These are phyloP conservation scores for Xyrauchen texanus DNA, from an alignment of 2,113 vertebrate genomes.

Conservation along the genomic window DNA sequence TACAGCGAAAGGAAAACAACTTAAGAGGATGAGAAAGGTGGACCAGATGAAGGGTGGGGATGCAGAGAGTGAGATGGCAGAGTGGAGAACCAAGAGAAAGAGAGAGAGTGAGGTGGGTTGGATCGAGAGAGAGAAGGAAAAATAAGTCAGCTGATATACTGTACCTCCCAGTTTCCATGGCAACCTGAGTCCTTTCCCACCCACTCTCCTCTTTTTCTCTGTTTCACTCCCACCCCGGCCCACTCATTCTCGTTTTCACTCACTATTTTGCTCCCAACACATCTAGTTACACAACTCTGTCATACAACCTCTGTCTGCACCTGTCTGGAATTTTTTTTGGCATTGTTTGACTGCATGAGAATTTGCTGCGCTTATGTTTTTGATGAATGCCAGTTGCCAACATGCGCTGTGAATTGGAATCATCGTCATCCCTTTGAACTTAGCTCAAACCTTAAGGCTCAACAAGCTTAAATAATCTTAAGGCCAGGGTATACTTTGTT, in stretches of 20 bases:
- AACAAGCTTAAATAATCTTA: too few species aligned
- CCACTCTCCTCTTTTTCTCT: constrained; percentile 24
- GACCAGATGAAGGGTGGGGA: constrained; percentile 32
- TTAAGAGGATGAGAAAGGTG: constrained; percentile 42
- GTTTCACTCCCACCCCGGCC: not conserved
- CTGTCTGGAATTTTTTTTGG: not conserved
- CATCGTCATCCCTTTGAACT: too few species aligned
- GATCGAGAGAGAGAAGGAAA: constrained; percentile 57
- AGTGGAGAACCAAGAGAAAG: constrained; percentile 38
- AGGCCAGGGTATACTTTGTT: too few species aligned
- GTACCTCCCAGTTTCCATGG: constrained; percentile 78
- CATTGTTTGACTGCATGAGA: not conserved
- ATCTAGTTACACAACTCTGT: not conserved
- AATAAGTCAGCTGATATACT: constrained; percentile 73
- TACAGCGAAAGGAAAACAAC: not conserved
- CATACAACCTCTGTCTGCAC: not conserved
- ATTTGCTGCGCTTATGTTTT: not conserved
- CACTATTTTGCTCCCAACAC: constrained; percentile 38
- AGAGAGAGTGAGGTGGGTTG: constrained; percentile 45
- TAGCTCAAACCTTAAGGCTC: too few species aligned
- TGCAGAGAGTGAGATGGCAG: constrained; percentile 34
- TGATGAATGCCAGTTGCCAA: too few species aligned
- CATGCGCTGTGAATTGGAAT: too few species aligned
- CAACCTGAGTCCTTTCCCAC: constrained; percentile 69
- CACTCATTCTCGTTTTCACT: constrained; percentile 29